phyloP scores from a whole-genome alignment of 2,888 invertebrate genomes.

The Ctena decussata region DNA sequence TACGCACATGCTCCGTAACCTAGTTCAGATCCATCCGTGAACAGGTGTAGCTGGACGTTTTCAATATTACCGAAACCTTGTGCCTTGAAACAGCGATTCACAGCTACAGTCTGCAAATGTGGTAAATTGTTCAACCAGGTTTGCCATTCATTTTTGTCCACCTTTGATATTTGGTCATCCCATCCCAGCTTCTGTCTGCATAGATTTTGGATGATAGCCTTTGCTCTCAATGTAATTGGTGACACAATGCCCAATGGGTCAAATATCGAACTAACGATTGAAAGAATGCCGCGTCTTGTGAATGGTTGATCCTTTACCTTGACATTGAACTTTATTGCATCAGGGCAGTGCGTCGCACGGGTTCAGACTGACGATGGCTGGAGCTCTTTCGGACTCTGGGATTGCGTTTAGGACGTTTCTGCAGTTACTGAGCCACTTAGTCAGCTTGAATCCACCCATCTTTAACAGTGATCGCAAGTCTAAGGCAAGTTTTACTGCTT shows the following conservation, averaged over 20 bases:
- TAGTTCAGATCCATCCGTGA: slow-evolving; percentile 48
- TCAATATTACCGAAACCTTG: slow-evolving; percentile 1
- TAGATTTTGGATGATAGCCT: no score
- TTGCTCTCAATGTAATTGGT: slow-evolving; percentile 48
- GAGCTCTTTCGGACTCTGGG: slow-evolving; percentile 31
- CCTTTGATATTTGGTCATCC: slow-evolving; percentile 51
- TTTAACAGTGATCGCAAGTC: slow-evolving; percentile 35
- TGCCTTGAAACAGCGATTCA: slow-evolving; percentile 53
- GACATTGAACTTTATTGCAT: slow-evolving; percentile 48
- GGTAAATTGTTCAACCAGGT: slow-evolving; percentile 50
- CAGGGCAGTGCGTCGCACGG: slow-evolving; percentile 24
- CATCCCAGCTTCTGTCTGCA: slow-evolving; percentile 47
- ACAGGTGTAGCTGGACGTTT: slow-evolving; percentile 51
- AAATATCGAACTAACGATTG: slow-evolving; percentile 59
- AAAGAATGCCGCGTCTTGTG: slow-evolving; percentile 50
- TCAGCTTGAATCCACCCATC: slow-evolving; percentile 41
- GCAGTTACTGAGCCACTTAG: no score
- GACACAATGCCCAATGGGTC: slow-evolving; percentile 61
- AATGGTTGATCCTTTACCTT: slow-evolving; percentile 47
- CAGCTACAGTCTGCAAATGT: slow-evolving; percentile 32
- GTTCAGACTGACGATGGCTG: slow-evolving; percentile 14
- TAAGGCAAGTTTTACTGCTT: slow-evolving; percentile 18
- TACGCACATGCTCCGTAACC: slow-evolving; percentile 50
- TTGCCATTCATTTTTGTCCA: slow-evolving; percentile 35
- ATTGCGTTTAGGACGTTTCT: slow-evolving; percentile 33